Conservation (phyloP, 2,797 vertebrate genomes). For the Eleutherodactylus coqui region DNA sequence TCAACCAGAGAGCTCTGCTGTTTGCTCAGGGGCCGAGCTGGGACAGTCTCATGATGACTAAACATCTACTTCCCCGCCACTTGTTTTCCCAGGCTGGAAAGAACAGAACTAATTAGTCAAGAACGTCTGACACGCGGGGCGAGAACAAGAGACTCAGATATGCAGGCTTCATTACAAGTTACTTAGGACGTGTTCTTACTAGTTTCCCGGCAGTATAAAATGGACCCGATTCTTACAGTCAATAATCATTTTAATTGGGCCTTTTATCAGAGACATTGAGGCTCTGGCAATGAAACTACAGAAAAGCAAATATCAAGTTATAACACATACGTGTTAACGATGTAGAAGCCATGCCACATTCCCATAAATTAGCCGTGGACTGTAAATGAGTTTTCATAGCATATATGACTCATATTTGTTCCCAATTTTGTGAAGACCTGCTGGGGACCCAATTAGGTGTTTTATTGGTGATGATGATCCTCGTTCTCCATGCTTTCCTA, state of each 20-base stretch:
- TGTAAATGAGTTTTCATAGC: not conserved
- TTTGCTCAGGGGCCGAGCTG: conserved; percentile 57
- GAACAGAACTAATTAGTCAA: conserved; percentile 63
- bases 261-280: not conserved
- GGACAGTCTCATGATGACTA: conserved; percentile 59
- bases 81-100: conserved; percentile 67
- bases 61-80: conserved; percentile 60
- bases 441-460: too few relatives aligned
- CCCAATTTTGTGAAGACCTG: too few relatives aligned
- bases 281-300: not conserved
- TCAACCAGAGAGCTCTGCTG: conserved; percentile 14
- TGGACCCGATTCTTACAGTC: not conserved
- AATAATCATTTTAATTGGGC: conserved; percentile 1
- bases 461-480: too few relatives aligned
- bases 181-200: not conserved
- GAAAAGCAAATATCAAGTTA: not conserved
- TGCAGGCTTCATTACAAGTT: not conserved
- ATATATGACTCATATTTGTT: too few relatives aligned
- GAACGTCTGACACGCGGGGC: not conserved
- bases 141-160: not conserved
- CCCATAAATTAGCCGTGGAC: not conserved
- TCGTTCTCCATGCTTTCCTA: too few relatives aligned
- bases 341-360: not conserved
- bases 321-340: not conserved
- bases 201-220: not conserved